Evolutionary conservation across 2,888 invertebrate species (phyloP).

Genomic region (Lasius platythorax): DNA sequence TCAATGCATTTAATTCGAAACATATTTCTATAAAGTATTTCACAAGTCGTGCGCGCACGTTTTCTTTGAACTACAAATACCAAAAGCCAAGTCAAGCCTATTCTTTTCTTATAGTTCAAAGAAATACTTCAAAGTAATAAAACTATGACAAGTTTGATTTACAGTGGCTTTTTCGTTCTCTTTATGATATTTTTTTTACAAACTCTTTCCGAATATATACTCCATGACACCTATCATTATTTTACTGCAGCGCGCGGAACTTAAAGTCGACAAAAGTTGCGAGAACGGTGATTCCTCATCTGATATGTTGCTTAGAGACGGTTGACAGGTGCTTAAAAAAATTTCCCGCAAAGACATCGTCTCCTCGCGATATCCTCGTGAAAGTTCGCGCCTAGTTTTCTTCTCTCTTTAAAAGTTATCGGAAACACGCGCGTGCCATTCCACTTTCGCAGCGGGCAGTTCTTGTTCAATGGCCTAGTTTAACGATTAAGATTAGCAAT

Average conservation of each 20-base stretch:
- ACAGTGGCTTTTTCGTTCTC: not conserved
- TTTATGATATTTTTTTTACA: conserved; percentile 13
- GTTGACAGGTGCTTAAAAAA: conserved; percentile 24
- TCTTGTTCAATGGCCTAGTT: conserved; percentile 30
- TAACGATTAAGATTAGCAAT: conserved; percentile 35
- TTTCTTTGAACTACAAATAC: not conserved
- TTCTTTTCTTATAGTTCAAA: not conserved
- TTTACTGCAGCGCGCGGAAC: conserved; percentile 12
- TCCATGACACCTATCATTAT: conserved; percentile 25
- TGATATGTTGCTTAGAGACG: conserved; percentile 38
- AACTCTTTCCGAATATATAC: not conserved
- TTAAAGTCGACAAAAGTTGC: conserved; percentile 23
- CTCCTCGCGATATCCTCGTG: not conserved
- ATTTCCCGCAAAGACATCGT: conserved; percentile 10
- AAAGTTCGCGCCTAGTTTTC: conserved; percentile 45
- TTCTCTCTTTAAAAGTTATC: conserved; percentile 49
- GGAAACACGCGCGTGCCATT: conserved; percentile 44
- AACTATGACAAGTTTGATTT: conserved; percentile 15
- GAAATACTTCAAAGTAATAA: conserved; percentile 11
- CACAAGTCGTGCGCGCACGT: not conserved
- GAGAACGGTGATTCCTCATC: conserved; percentile 23
- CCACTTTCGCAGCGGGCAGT: conserved; percentile 31
- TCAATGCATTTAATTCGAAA: not conserved
- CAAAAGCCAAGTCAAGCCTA: conserved; percentile 1
- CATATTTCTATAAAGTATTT: not conserved